phyloP scores from a whole-genome alignment of 2,113 vertebrate genomes.

The Austrofundulus limnaeus region DNA sequence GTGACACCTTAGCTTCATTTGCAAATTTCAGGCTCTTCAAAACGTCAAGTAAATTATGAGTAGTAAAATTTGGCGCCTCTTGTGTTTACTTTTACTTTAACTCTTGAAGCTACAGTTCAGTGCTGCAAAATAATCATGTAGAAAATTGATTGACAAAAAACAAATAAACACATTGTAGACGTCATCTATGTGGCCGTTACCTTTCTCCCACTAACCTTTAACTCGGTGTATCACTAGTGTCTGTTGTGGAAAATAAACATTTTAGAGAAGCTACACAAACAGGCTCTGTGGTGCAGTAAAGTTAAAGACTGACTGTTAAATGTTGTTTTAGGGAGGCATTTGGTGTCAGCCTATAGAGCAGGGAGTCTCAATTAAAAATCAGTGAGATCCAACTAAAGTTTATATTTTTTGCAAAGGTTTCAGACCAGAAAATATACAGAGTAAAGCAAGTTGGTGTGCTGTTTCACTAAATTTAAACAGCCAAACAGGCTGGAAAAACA shows the following conservation, averaged over 20 bases:
- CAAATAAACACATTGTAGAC: slow-evolving; percentile 18
- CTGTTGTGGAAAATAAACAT: not conserved
- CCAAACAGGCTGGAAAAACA: no score
- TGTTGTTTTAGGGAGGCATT: not conserved
- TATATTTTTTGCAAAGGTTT: no score
- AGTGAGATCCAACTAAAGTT: no score
- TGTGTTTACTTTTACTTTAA: no score
- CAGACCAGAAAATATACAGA: no score
- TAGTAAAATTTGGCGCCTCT: no score
- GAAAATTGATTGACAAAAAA: slow-evolving; percentile 4
- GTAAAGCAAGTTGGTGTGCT: no score
- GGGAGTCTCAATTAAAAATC: no score
- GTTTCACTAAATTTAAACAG: no score
- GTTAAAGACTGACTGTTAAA: not conserved
- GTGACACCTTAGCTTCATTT: no score
- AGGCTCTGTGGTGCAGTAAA: not conserved
- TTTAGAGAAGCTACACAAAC: not conserved
- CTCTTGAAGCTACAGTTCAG: not conserved
- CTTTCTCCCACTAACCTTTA: slow-evolving; percentile 40
- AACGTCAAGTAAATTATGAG: no score
- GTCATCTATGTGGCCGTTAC: not conserved
- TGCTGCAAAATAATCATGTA: not conserved
- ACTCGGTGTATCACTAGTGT: not conserved
- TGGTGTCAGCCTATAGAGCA: not conserved
- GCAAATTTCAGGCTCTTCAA: no score